phyloP scores from a whole-genome alignment of 2,888 invertebrate species.

The Sclerodermus sp. region DNA sequence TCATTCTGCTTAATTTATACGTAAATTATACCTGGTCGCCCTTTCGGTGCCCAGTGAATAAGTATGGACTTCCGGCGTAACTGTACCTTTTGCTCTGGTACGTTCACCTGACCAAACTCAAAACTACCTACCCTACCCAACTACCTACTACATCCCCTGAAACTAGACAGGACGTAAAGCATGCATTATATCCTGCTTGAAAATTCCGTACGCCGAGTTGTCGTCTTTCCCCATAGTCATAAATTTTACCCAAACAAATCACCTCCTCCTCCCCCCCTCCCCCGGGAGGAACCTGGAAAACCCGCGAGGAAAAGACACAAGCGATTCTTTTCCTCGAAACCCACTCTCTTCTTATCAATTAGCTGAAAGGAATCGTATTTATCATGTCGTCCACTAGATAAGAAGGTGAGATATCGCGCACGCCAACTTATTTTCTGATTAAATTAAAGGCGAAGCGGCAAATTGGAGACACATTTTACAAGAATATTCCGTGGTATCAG shows the following conservation, averaged over 20 bases:
- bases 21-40: conserved; percentile 51
- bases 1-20: conserved; percentile 52
- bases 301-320: too few relatives aligned
- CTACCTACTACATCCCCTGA: too few relatives aligned
- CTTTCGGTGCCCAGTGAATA: conserved; percentile 53
- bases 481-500: too few relatives aligned
- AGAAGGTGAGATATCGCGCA: neutral
- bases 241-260: neutral
- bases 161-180: too few relatives aligned
- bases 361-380: neutral
- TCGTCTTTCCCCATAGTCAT: too few relatives aligned
- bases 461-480: conserved; percentile 21
- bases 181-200: too few relatives aligned
- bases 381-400: neutral
- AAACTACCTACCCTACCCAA: too few relatives aligned
- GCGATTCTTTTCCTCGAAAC: neutral
- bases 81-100: conserved; percentile 19
- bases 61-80: conserved; percentile 52
- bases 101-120: neutral
- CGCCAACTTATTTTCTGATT: neutral
- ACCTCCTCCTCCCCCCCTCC: too few relatives aligned
- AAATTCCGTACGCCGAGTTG: too few relatives aligned
- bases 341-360: neutral
- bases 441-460: conserved; percentile 9
- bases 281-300: too few relatives aligned